Conservation (phyloP, 2,888 invertebrate genomes). For the Xanthorhoe spadicearia region DNA sequence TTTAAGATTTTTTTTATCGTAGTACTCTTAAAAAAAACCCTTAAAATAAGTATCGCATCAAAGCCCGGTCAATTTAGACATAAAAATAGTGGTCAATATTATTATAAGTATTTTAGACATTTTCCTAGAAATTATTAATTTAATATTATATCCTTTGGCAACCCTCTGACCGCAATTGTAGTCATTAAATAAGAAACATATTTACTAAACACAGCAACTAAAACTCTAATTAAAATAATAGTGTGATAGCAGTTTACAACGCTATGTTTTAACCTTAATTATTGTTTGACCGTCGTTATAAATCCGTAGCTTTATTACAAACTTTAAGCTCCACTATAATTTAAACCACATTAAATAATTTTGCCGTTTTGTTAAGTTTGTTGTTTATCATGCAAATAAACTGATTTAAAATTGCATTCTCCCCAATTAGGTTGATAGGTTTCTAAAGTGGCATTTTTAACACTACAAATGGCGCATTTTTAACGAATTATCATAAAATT, state of each 20-base stretch:
- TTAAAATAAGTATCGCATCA: no score
- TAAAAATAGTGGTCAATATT: no score
- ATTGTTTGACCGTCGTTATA: background rate
- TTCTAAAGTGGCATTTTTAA: background rate
- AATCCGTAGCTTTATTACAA: slow-evolving; percentile 10
- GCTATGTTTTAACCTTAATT: slow-evolving; percentile 1
- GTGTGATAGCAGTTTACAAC: background rate
- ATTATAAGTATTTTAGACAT: no score
- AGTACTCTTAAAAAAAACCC: no score
- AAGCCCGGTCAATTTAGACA: no score
- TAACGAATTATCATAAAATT: no score
- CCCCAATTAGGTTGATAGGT: background rate
- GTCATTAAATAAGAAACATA: background rate
- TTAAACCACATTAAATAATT: background rate
- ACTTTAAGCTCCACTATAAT: background rate
- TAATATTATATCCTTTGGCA: no score
- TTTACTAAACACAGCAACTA: background rate
- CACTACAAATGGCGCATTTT: background rate
- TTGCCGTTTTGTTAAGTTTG: background rate
- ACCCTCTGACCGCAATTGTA: no score
- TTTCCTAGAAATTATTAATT: no score
- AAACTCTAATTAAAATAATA: slow-evolving; percentile 3
- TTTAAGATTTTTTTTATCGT: no score
- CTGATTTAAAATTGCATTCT: background rate
- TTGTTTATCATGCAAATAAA: background rate